phyloP scores from a whole-genome alignment of 2,888 invertebrate species.

The Drosophila melanosoma region DNA sequence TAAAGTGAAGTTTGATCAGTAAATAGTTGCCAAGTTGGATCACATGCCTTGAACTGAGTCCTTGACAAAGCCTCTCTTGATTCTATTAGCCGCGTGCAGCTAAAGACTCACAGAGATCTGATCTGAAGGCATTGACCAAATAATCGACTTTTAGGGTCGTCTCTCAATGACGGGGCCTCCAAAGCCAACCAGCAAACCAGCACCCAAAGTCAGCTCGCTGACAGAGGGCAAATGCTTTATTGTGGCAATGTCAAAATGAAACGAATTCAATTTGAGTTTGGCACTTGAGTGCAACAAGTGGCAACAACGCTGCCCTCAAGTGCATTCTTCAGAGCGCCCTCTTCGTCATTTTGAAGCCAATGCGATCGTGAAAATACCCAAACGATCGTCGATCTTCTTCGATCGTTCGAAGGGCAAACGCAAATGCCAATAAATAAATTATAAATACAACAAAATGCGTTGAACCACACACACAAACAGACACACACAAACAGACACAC shows the following conservation, averaged over 20 bases:
- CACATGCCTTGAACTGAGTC: conserved; percentile 34
- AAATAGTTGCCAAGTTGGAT: not conserved
- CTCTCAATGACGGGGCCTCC: conserved; percentile 71
- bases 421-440: conserved; percentile 63
- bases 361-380: conserved; percentile 65
- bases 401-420: conserved; percentile 66
- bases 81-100: conserved; percentile 42
- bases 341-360: conserved; percentile 56
- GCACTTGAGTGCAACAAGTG: conserved; percentile 80
- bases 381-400: conserved; percentile 20
- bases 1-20: not conserved
- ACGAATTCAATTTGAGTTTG: conserved; percentile 46
- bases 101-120: conserved; percentile 13
- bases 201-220: conserved; percentile 41
- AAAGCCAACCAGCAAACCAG: conserved; percentile 31
- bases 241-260: conserved; percentile 58
- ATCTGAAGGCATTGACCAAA: conserved; percentile 69
- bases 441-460: conserved; percentile 33
- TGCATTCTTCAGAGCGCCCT: conserved; percentile 69
- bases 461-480: not conserved
- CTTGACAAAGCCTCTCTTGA: conserved; percentile 34
- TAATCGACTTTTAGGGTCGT: conserved; percentile 74
- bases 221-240: conserved; percentile 13
- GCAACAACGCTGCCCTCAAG: conserved; percentile 70
- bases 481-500: not conserved